These are phyloP conservation scores for Crambe crambe DNA, from an alignment of 37 sponge, comb jelly and placozoan genomes.

Conservation along the genomic window DNA sequence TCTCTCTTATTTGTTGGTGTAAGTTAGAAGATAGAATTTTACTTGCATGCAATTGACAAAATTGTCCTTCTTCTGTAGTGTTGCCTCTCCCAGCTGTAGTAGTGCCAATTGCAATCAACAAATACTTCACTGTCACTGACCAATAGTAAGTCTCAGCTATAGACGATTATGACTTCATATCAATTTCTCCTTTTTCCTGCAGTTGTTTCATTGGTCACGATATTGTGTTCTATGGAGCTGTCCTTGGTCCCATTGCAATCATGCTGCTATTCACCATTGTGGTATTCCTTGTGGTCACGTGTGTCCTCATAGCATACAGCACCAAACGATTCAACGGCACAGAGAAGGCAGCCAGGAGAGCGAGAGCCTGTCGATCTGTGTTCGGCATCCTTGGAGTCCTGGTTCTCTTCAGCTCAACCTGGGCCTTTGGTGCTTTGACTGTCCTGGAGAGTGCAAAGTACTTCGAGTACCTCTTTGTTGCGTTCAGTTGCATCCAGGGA, in stretches of 20 bases:
- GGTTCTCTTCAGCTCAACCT: conserved; percentile 31
- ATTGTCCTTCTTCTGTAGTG: conserved; percentile 19
- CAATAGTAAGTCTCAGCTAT: conserved; percentile 12
- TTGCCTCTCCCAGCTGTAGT: conserved; percentile 40
- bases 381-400: conserved; percentile 20
- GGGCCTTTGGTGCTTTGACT: conserved; percentile 40
- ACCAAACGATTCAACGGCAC: neutral
- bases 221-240: conserved; percentile 33
- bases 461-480: conserved; percentile 32
- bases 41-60: no score
- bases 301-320: conserved; percentile 3
- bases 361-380: conserved; percentile 11
- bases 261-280: conserved; percentile 36
- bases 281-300: conserved; percentile 7
- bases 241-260: conserved; percentile 27
- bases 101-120: conserved; percentile 18
- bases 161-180: neutral
- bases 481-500: conserved; percentile 45
- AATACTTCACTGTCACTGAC: neutral
- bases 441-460: neutral
- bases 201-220: conserved; percentile 48
- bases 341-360: neutral
- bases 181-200: neutral
- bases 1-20: conserved; percentile 58
- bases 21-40: neutral